Conservation (phyloP, 2,888 invertebrate genomes). For the Anticlea derivata region DNA sequence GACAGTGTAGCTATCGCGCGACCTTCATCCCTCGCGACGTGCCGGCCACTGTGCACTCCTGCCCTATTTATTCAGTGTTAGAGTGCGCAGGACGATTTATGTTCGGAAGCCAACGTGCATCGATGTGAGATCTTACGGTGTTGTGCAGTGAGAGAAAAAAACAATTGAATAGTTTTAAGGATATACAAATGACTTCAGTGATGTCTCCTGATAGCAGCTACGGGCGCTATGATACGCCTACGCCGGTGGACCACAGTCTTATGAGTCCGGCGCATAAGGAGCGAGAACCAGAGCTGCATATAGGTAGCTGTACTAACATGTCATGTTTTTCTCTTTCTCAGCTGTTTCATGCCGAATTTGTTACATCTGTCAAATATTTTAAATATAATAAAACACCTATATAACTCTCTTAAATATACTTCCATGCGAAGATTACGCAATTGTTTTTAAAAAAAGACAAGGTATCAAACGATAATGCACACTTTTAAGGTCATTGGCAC, state of each 20-base stretch:
- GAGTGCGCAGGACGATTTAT: constrained; percentile 58
- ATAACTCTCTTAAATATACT: too few species aligned
- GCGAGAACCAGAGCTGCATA: constrained; percentile 88
- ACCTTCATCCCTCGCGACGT: constrained; percentile 78
- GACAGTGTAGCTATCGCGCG: constrained; percentile 56
- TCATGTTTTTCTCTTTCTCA: constrained; percentile 4
- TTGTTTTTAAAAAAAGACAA: too few species aligned
- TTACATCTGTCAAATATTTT: too few species aligned
- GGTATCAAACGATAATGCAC: too few species aligned
- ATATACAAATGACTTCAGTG: constrained; percentile 77
- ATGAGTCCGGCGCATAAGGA: constrained; percentile 73
- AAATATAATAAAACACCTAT: too few species aligned
- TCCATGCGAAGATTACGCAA: too few species aligned
- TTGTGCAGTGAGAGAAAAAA: constrained; percentile 71
- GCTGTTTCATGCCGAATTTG: neutral
- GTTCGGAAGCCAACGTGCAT: constrained; percentile 65
- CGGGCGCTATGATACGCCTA: constrained; percentile 81
- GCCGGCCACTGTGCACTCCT: constrained; percentile 66
- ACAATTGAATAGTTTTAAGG: constrained; percentile 59
- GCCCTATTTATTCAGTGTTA: constrained; percentile 66
- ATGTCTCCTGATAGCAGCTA: constrained; percentile 88
- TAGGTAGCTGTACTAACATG: constrained; percentile 79
- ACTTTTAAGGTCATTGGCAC: too few species aligned
- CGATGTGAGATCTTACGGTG: constrained; percentile 76
- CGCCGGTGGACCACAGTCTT: constrained; percentile 78